Percentiles rank a stretch among this genome's conserved stretches.
Conservation (phyloP, 2,797 vertebrate genomes). For the Onychomys leucogaster region DNA sequence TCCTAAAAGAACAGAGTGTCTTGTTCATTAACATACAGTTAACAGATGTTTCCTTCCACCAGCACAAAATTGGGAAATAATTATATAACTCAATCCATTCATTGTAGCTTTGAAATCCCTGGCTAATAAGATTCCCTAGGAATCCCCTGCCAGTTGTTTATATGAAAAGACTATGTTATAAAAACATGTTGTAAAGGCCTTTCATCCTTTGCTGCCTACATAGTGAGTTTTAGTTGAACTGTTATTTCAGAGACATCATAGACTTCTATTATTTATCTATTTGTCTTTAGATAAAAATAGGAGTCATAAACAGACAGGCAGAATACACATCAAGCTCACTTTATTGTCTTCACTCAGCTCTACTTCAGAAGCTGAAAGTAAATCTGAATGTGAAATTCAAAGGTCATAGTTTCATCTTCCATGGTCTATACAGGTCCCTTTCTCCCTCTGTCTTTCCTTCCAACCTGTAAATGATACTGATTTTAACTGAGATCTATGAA, state of each 20-base stretch:
- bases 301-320: constrained; percentile 72
- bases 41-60: constrained; percentile 87
- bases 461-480: neutral
- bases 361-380: constrained; percentile 78
- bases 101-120: constrained; percentile 81
- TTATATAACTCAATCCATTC: constrained; percentile 85
- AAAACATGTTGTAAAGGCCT: constrained; percentile 81
- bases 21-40: constrained; percentile 88
- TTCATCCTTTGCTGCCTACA: constrained; percentile 82
- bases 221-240: constrained; percentile 73
- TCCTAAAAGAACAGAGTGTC: constrained; percentile 86
- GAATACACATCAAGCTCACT: constrained; percentile 67
- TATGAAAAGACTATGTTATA: constrained; percentile 80
- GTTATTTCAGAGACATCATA: constrained; percentile 75
- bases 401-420: constrained; percentile 78
- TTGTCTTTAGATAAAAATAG: constrained; percentile 80
- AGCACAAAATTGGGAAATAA: constrained; percentile 85
- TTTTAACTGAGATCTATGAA: neutral
- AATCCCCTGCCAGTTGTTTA: constrained; percentile 84
- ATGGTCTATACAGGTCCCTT: constrained; percentile 68
- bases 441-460: neutral
- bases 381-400: constrained; percentile 72
- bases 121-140: constrained; percentile 83
- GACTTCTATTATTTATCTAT: constrained; percentile 79
- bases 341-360: constrained; percentile 76